Conservation (phyloP, 2,113 vertebrate species). For the Pseudopodoces humilis region DNA sequence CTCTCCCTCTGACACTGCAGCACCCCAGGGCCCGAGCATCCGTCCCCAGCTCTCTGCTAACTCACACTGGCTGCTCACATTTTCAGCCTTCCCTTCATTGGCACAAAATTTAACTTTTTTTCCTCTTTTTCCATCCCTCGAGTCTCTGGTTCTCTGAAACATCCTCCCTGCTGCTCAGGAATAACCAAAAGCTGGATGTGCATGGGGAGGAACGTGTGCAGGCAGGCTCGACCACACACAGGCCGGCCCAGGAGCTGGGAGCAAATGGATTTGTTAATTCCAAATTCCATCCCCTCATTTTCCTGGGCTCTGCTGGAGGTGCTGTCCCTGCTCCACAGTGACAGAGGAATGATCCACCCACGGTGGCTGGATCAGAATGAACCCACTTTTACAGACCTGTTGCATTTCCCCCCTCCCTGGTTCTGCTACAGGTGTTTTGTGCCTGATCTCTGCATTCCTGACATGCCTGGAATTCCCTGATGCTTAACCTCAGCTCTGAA, state of each 20-base stretch:
- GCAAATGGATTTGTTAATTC: neutral
- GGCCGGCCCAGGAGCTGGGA: neutral
- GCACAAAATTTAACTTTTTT: neutral
- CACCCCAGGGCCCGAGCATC: neutral
- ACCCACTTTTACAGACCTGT: neutral
- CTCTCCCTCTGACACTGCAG: neutral
- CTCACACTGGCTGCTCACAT: neutral
- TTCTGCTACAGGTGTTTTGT: conserved; percentile 34
- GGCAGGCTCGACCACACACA: neutral
- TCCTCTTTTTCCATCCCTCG: neutral
- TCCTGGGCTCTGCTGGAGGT: neutral
- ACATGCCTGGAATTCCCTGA: conserved; percentile 31
- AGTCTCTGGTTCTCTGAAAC: neutral
- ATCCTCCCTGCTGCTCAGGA: neutral
- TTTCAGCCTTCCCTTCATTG: neutral
- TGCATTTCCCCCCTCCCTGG: neutral
- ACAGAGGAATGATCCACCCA: fast-evolving
- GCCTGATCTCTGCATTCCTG: conserved; percentile 39
- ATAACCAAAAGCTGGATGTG: neutral
- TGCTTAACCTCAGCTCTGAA: neutral
- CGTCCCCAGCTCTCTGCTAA: neutral
- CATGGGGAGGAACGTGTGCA: neutral
- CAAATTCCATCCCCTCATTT: fast-evolving
- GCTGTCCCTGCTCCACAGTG: neutral
- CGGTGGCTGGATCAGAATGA: neutral